A percentile compares a stretch with the other conserved stretches of the same genome.
Conservation (phyloP, 1,140 invertebrate genomes). For the Delia radicum region DNA sequence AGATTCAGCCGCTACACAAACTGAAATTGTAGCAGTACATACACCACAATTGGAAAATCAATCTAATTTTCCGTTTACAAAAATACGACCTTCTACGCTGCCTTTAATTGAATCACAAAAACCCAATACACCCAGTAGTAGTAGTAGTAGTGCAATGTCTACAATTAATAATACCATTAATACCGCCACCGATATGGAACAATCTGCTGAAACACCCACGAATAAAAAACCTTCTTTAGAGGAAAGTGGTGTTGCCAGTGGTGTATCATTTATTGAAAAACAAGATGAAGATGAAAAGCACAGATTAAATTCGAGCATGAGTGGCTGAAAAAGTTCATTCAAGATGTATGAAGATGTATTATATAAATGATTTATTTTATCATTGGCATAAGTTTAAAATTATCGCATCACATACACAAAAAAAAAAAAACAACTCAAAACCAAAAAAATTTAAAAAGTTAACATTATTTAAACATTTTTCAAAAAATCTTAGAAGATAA, state of each 20-base stretch:
- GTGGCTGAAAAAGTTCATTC: neutral
- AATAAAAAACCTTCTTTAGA: neutral
- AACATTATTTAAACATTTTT: too few species aligned
- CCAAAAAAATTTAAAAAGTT: neutral
- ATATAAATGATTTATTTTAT: neutral
- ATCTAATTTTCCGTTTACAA: conserved; percentile 48
- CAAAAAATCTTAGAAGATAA: too few species aligned
- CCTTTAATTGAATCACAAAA: conserved; percentile 41
- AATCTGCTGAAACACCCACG: neutral
- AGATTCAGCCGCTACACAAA: conserved; percentile 70
- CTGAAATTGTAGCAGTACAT: conserved; percentile 73
- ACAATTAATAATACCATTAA: neutral
- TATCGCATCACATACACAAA: neutral
- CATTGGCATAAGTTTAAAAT: neutral
- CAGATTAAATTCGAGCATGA: neutral
- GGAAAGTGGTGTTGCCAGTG: conserved; percentile 21
- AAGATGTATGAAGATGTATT: neutral
- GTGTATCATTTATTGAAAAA: conserved; percentile 4
- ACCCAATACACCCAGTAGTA: neutral
- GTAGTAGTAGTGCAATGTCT: neutral
- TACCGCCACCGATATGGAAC: neutral
- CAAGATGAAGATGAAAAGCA: conserved; percentile 22
- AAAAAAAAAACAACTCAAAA: neutral
- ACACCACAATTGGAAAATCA: conserved; percentile 64
- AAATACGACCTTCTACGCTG: conserved; percentile 48